A percentile compares a stretch with the other conserved stretches of the same genome.
Evolutionary conservation across 2,113 vertebrate genomes (phyloP).

Genomic region (Poecilia latipinna): DNA sequence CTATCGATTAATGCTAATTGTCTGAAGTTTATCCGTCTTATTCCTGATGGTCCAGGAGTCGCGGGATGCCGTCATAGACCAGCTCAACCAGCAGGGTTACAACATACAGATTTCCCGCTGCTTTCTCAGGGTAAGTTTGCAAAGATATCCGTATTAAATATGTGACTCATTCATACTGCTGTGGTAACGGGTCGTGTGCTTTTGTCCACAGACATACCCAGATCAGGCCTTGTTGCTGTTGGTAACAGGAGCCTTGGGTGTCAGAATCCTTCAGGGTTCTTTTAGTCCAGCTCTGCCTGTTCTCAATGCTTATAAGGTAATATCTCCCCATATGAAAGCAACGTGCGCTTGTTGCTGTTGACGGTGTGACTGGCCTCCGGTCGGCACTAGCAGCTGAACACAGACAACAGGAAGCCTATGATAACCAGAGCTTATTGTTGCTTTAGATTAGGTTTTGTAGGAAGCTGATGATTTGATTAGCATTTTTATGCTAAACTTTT

Average conservation of each 20-base stretch:
- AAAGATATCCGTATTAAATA: neutral
- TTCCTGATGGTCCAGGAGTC: constrained; percentile 41
- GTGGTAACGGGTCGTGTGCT: neutral
- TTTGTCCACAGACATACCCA: constrained; percentile 67
- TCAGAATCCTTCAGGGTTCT: constrained; percentile 31
- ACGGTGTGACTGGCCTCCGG: too few species aligned
- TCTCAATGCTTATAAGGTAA: constrained; percentile 66
- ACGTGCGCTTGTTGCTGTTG: too few species aligned
- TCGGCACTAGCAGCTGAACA: neutral
- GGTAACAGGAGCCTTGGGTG: constrained; percentile 65
- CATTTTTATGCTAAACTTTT: too few species aligned
- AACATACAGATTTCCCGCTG: constrained; percentile 46
- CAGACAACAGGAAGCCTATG: neutral
- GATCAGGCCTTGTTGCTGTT: constrained; percentile 76
- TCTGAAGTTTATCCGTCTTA: neutral
- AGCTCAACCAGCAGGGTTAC: neutral
- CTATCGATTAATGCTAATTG: neutral
- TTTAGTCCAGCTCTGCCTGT: constrained; percentile 56
- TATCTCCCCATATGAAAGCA: neutral
- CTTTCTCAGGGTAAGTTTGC: constrained; percentile 46
- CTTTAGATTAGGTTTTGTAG: too few species aligned
- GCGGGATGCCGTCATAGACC: constrained; percentile 4
- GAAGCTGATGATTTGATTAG: too few species aligned
- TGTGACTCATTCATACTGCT: neutral
- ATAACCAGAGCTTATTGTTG: too few species aligned